These are phyloP conservation scores for Enoplolaimus lenunculus DNA, from an alignment of 2,888 invertebrate genomes.

Conservation along the genomic window DNA sequence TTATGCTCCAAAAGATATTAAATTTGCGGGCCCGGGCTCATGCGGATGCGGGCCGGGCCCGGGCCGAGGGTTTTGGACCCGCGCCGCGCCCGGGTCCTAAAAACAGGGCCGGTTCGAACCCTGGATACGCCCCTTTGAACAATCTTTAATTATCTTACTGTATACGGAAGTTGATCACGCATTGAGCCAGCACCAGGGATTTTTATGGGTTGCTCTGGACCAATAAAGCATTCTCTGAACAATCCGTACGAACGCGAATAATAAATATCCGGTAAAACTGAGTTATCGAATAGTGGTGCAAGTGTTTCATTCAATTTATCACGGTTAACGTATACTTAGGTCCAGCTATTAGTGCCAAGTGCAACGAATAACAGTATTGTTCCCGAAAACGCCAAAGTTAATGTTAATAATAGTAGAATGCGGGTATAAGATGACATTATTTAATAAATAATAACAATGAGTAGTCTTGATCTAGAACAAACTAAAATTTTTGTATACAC, in stretches of 20 bases:
- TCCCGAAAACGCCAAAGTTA: not conserved
- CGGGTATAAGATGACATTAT: too few species aligned
- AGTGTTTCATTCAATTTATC: not conserved
- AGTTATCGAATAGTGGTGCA: not conserved
- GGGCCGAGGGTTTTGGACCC: too few species aligned
- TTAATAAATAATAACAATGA: too few species aligned
- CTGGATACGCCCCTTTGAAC: too few species aligned
- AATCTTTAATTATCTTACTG: too few species aligned
- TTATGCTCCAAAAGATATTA: too few species aligned
- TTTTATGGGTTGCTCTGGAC: constrained; percentile 53
- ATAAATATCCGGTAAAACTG: constrained; percentile 49
- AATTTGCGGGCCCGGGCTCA: too few species aligned
- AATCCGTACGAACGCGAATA: constrained; percentile 81
- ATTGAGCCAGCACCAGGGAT: not conserved
- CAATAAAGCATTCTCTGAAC: constrained; percentile 83
- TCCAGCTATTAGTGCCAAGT: not conserved
- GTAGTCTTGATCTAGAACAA: too few species aligned
- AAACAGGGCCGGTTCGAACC: too few species aligned
- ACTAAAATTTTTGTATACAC: too few species aligned
- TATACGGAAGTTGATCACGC: not conserved
- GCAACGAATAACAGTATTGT: not conserved
- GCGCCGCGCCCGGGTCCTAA: too few species aligned
- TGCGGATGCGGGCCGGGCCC: too few species aligned
- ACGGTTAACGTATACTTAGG: not conserved
- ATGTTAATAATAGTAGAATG: not conserved